phyloP scores from a whole-genome alignment of 2,888 invertebrate species.

The Lasioglossum morio region DNA sequence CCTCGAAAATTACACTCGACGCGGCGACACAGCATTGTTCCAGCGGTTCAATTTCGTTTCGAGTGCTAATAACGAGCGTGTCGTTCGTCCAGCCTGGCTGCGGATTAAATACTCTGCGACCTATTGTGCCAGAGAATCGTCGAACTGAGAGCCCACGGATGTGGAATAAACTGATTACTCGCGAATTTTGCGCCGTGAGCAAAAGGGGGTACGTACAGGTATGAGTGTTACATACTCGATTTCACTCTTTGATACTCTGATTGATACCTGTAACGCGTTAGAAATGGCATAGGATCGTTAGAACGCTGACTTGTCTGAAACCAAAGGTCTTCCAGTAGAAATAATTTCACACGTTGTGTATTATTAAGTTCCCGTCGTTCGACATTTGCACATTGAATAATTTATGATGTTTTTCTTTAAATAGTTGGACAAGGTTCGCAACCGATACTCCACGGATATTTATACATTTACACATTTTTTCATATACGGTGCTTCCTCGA shows the following conservation, averaged over 20 bases:
- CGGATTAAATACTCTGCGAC: constrained; percentile 46
- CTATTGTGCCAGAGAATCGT: constrained; percentile 41
- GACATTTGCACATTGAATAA: not conserved
- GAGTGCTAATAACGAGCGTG: constrained; percentile 31
- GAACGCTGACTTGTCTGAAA: not conserved
- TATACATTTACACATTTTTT: too few species aligned
- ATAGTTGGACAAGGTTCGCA: not conserved
- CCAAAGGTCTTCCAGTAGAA: not conserved
- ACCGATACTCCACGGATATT: not conserved
- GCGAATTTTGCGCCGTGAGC: constrained; percentile 2
- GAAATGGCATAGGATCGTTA: not conserved
- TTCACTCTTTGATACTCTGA: not conserved
- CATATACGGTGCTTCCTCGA: too few species aligned
- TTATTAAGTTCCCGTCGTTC: not conserved
- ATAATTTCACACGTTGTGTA: not conserved
- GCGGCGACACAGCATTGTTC: constrained; percentile 23
- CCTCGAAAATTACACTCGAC: not conserved
- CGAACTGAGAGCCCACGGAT: not conserved
- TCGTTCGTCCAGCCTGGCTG: constrained; percentile 23
- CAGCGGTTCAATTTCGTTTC: constrained; percentile 25
- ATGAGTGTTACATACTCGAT: constrained; percentile 1
- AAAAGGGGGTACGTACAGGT: not conserved
- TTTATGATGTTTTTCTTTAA: not conserved
- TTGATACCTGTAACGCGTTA: not conserved
- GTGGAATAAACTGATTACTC: constrained; percentile 15